Conservation (phyloP, 1,140 invertebrate species). For the Polypedilum vanderplanki region DNA sequence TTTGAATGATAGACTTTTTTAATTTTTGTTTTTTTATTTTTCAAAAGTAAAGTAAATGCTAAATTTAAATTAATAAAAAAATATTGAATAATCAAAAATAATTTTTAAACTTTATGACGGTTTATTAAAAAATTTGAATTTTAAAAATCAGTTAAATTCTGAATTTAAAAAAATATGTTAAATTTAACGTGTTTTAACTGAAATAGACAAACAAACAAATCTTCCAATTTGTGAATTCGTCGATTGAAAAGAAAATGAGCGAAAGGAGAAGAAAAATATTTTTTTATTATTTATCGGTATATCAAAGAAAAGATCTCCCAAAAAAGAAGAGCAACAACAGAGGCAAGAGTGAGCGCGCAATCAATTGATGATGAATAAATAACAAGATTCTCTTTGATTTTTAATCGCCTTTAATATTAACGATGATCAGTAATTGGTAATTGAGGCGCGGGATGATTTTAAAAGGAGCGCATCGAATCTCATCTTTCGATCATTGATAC, state of each 20-base stretch:
- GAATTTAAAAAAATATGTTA: no score
- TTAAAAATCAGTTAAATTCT: no score
- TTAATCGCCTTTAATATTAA: slow-evolving; percentile 27
- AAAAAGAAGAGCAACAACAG: not conserved
- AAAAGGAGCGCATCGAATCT: not conserved
- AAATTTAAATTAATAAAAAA: no score
- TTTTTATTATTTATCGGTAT: not conserved
- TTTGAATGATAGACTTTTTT: not conserved
- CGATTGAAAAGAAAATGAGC: no score
- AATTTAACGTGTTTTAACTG: no score
- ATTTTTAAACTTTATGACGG: no score
- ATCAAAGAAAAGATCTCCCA: not conserved
- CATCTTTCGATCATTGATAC: not conserved
- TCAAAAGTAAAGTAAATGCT: no score
- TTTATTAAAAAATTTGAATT: no score
- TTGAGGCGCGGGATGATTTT: slow-evolving; percentile 9
- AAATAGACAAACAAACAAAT: not conserved
- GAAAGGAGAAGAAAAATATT: no score
- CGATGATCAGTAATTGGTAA: slow-evolving; percentile 24
- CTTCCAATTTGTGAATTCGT: not conserved
- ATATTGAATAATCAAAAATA: no score
- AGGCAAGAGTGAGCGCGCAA: not conserved
- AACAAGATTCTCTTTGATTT: slow-evolving; percentile 27
- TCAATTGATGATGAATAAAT: slow-evolving; percentile 29
- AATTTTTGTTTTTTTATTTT: no score